These are phyloP conservation scores for Micromys minutus DNA, from an alignment of 2,113 vertebrate species.

Conservation along the genomic window DNA sequence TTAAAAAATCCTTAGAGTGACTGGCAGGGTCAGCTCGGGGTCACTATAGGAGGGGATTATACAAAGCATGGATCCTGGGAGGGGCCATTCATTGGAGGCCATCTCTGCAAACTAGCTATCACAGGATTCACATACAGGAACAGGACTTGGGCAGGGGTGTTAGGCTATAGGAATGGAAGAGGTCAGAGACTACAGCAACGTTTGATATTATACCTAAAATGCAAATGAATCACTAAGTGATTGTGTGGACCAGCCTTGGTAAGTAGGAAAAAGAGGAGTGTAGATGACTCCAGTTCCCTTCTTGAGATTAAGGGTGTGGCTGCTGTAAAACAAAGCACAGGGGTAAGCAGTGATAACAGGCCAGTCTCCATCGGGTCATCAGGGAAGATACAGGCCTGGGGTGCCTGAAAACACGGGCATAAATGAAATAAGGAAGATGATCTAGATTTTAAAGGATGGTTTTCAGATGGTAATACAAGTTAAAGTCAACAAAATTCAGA, in stretches of 20 bases:
- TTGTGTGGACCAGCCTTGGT: neutral
- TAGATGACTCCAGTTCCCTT: neutral
- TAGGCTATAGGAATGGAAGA: neutral
- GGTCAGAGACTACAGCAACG: neutral
- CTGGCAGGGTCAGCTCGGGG: neutral
- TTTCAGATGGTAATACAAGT: too few species aligned
- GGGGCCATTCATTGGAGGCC: neutral
- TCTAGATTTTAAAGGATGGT: too few species aligned
- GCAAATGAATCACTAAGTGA: neutral
- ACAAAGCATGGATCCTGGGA: neutral
- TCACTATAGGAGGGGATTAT: neutral
- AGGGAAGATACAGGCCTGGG: neutral
- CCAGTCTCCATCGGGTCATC: neutral
- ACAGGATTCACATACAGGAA: neutral
- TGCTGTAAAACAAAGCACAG: too few species aligned
- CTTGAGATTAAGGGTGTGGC: neutral
- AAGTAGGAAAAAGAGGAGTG: neutral
- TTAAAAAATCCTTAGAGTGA: neutral
- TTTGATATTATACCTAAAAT: slow-evolving; percentile 27
- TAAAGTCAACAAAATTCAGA: too few species aligned
- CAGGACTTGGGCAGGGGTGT: neutral
- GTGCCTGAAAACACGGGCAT: neutral
- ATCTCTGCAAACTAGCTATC: neutral
- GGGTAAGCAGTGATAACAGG: neutral
- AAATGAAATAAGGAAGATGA: neutral